Percentiles rank a stretch among this genome's conserved stretches.
Evolutionary conservation across 2,888 invertebrate genomes (phyloP).

Genomic region (Stomorhina lunata): DNA sequence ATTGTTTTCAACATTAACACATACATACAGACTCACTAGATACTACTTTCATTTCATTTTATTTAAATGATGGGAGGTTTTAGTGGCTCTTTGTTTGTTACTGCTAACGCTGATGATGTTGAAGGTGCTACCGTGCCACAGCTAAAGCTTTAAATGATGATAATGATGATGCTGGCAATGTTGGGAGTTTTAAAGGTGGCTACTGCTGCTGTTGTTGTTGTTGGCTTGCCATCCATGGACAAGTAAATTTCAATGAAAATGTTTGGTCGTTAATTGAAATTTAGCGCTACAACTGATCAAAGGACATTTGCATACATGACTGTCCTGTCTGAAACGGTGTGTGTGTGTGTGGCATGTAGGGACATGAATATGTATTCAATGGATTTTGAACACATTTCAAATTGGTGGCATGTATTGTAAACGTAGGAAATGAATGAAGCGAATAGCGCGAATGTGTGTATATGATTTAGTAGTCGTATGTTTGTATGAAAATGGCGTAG

Average conservation of each 20-base stretch:
- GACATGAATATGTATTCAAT: neutral
- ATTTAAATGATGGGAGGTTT: slow-evolving; percentile 9
- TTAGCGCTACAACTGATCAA: slow-evolving; percentile 64
- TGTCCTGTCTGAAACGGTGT: slow-evolving; percentile 14
- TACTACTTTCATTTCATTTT: no score
- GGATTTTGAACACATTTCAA: neutral
- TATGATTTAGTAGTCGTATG: neutral
- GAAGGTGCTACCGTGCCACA: slow-evolving; percentile 20
- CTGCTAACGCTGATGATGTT: slow-evolving; percentile 2
- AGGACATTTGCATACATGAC: slow-evolving; percentile 57
- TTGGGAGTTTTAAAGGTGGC: slow-evolving; percentile 38
- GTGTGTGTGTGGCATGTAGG: slow-evolving; percentile 18
- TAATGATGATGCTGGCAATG: slow-evolving; percentile 13
- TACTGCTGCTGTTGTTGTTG: slow-evolving; percentile 12
- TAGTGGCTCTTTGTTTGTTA: slow-evolving; percentile 35
- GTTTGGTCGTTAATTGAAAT: slow-evolving; percentile 61
- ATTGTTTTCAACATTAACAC: slow-evolving; percentile 51
- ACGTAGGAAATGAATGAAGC: neutral
- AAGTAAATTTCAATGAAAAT: slow-evolving; percentile 31
- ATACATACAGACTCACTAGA: neutral
- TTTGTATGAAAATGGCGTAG: slow-evolving; percentile 39
- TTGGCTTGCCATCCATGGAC: neutral
- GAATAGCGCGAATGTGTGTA: slow-evolving; percentile 13
- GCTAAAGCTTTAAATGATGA: neutral
- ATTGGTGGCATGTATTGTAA: slow-evolving; percentile 13